Conservation (phyloP, 2,888 invertebrate genomes). For the Punctoribates punctum region DNA sequence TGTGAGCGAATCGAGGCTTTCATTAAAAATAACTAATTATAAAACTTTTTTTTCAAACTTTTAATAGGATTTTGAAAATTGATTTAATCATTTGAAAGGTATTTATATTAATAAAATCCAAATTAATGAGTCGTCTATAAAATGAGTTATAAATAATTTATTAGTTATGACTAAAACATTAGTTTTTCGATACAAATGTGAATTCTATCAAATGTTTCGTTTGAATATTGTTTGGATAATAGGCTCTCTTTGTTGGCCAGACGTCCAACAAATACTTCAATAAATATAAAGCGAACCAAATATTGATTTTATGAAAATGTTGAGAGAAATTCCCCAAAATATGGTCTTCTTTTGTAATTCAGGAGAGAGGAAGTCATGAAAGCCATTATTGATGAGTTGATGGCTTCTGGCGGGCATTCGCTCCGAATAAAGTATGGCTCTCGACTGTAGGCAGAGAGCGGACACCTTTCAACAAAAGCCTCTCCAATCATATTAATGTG, state of each 20-base stretch:
- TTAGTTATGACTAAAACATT: background rate
- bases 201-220: too few relatives aligned
- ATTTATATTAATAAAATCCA: too few relatives aligned
- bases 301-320: background rate
- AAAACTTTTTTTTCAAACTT: too few relatives aligned
- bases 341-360: background rate
- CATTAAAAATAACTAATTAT: too few relatives aligned
- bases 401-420: background rate
- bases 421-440: too few relatives aligned
- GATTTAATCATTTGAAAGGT: too few relatives aligned
- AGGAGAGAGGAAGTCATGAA: background rate
- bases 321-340: background rate
- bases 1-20: too few relatives aligned
- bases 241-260: background rate
- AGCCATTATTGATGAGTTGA: slow-evolving; percentile 16
- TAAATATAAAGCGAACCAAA: background rate
- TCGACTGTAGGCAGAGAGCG: background rate
- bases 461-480: slow-evolving; percentile 4
- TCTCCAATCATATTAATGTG: background rate
- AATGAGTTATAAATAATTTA: too few relatives aligned
- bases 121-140: too few relatives aligned
- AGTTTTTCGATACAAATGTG: too few relatives aligned
- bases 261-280: background rate
- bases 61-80: too few relatives aligned
- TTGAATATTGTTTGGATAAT: too few relatives aligned